phyloP scores from a whole-genome alignment of 2,888 invertebrate genomes.

The Papilio demoleus region DNA sequence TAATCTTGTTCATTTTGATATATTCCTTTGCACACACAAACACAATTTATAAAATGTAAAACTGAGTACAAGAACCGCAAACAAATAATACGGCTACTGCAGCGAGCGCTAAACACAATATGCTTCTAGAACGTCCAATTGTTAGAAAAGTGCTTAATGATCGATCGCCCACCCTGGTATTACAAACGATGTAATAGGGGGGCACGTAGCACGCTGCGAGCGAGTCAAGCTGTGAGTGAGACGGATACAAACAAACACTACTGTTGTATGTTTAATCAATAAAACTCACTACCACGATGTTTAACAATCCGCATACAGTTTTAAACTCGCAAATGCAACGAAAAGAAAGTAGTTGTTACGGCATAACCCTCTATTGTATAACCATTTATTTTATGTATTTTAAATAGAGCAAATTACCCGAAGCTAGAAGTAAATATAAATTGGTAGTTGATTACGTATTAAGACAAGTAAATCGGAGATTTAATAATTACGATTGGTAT shows the following conservation, averaged over 20 bases:
- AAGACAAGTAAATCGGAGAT: no score
- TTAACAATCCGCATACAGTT: slow-evolving; percentile 10
- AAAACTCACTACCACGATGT: slow-evolving; percentile 44
- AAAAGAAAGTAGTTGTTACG: slow-evolving; percentile 4
- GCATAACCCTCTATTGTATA: not conserved
- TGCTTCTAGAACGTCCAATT: slow-evolving; percentile 64
- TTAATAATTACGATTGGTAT: no score
- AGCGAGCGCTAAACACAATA: slow-evolving; percentile 56
- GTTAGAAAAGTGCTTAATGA: slow-evolving; percentile 52
- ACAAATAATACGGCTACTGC: slow-evolving; percentile 45
- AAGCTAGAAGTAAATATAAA: no score
- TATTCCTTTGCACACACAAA: slow-evolving; percentile 19
- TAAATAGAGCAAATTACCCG: not conserved
- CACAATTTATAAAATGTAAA: slow-evolving; percentile 12
- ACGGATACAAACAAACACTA: slow-evolving; percentile 52
- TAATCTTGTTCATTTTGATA: slow-evolving; percentile 57
- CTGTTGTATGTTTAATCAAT: slow-evolving; percentile 56
- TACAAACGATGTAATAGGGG: slow-evolving; percentile 41
- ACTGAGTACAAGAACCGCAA: slow-evolving; percentile 40
- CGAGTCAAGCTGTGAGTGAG: slow-evolving; percentile 48
- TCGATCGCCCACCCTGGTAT: slow-evolving; percentile 62
- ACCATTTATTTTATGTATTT: not conserved
- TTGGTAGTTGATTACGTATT: no score
- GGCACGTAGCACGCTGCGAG: slow-evolving; percentile 30
- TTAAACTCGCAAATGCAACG: not conserved